These are phyloP conservation scores for Pyrocephalus nanus DNA, from an alignment of 2,797 vertebrate species.

Conservation along the genomic window DNA sequence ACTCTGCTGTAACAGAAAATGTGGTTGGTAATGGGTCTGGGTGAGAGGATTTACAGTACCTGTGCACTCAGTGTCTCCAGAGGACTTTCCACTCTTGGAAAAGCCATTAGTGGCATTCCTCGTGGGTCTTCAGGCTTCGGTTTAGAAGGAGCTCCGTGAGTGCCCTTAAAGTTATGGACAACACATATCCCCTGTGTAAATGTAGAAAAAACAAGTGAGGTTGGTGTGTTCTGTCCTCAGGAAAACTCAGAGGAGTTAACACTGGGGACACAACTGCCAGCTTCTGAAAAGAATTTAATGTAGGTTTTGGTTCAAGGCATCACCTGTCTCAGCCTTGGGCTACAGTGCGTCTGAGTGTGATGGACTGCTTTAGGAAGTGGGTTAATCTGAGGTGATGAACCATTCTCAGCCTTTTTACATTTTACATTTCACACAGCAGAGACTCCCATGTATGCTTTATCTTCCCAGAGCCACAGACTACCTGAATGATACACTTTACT, in stretches of 20 bases:
- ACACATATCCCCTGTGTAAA: constrained; percentile 89
- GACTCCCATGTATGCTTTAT: not conserved
- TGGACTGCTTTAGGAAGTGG: not conserved
- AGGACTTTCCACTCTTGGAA: constrained; percentile 96
- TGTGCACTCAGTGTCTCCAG: constrained; percentile 97
- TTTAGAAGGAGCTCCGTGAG: constrained; percentile 83
- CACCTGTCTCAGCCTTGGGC: not conserved
- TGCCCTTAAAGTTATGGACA: constrained; percentile 97
- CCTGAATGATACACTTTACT: accelerated
- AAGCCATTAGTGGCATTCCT: constrained; percentile 93
- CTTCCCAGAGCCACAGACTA: not conserved
- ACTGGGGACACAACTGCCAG: not conserved
- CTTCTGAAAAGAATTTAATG: not conserved
- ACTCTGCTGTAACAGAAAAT: not conserved
- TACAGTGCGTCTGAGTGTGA: accelerated
- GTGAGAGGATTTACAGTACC: constrained; percentile 75
- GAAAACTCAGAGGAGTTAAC: not conserved
- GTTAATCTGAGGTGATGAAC: not conserved
- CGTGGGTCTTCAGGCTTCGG: constrained; percentile 92
- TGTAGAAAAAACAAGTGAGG: not conserved
- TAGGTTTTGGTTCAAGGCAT: not conserved
- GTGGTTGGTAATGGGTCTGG: not conserved
- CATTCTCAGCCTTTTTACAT: not conserved
- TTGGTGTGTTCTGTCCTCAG: not conserved
- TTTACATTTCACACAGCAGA: not conserved